A percentile compares a stretch with the other conserved stretches of the same genome.
These are phyloP conservation scores for Spinus pinus DNA, from an alignment of 2,797 vertebrate species.

Conservation along the genomic window DNA sequence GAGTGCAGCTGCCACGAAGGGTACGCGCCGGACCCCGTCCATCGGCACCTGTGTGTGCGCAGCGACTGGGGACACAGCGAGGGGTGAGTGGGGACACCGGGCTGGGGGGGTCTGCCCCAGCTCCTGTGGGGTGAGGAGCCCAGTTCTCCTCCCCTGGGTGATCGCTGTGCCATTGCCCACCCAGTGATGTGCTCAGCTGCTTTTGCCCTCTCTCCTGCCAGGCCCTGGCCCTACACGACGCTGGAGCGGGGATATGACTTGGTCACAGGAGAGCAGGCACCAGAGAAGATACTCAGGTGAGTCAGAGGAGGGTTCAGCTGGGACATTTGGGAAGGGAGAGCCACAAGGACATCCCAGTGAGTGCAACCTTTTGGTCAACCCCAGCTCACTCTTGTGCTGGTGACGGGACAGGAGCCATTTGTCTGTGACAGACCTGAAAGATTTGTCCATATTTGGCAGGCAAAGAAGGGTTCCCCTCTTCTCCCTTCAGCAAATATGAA, in stretches of 20 bases:
- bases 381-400: not conserved
- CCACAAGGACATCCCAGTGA: not conserved
- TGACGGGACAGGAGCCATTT: rapidly evolving
- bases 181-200: not conserved
- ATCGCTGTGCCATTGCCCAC: not conserved
- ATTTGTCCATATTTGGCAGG: not conserved
- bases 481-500: not conserved
- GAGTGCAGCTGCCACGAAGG: slow-evolving; percentile 98
- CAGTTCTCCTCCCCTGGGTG: rapidly evolving
- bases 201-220: slow-evolving; percentile 46
- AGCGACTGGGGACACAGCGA: slow-evolving; percentile 97
- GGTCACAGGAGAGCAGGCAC: slow-evolving; percentile 94
- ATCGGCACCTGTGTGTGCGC: slow-evolving; percentile 91
- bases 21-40: slow-evolving; percentile 88
- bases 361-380: not conserved
- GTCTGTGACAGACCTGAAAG: not conserved
- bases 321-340: not conserved
- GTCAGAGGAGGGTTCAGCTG: not conserved
- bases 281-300: slow-evolving; percentile 98
- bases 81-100: slow-evolving; percentile 87
- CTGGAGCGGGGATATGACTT: slow-evolving; percentile 95
- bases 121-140: rapidly evolving
- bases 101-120: not conserved
- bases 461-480: not conserved
- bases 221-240: slow-evolving; percentile 97